Percentiles rank a stretch among this genome's conserved stretches.
Conservation (phyloP, 1,140 invertebrate species). For the Drosophila sp. region DNA sequence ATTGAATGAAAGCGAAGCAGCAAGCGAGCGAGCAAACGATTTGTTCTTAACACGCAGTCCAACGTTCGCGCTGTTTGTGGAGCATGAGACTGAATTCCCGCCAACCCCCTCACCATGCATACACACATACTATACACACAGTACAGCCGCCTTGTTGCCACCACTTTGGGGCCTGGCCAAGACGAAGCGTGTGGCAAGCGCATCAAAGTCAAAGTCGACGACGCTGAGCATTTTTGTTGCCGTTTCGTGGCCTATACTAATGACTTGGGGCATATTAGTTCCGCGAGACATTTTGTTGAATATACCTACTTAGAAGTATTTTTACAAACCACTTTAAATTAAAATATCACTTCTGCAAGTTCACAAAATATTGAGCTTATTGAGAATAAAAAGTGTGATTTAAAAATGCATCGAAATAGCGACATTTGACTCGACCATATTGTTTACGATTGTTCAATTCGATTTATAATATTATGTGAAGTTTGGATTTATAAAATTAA, state of each 20-base stretch:
- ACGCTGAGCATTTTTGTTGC: slow-evolving; percentile 56
- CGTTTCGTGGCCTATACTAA: slow-evolving; percentile 31
- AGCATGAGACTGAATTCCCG: slow-evolving; percentile 20
- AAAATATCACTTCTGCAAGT: too few relatives aligned
- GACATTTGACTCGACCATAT: too few relatives aligned
- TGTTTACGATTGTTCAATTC: too few relatives aligned
- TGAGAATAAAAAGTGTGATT: too few relatives aligned
- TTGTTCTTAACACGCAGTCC: slow-evolving; percentile 73
- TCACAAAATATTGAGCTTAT: too few relatives aligned
- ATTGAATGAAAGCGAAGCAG: slow-evolving; percentile 73
- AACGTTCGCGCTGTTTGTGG: slow-evolving; percentile 28
- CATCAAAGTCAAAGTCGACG: slow-evolving; percentile 78
- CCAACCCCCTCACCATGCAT: too few relatives aligned
- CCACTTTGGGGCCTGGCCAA: slow-evolving; percentile 21
- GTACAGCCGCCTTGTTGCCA: not conserved
- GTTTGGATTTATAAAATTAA: too few relatives aligned
- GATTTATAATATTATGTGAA: too few relatives aligned
- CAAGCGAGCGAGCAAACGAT: slow-evolving; percentile 47
- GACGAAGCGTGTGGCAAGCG: slow-evolving; percentile 56
- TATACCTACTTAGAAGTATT: too few relatives aligned
- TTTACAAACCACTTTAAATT: too few relatives aligned
- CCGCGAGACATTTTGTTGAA: not conserved
- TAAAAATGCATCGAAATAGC: too few relatives aligned
- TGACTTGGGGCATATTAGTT: slow-evolving; percentile 30
- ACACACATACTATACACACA: too few relatives aligned